Conservation (phyloP, 2,797 vertebrate species). For the Allobates femoralis region DNA sequence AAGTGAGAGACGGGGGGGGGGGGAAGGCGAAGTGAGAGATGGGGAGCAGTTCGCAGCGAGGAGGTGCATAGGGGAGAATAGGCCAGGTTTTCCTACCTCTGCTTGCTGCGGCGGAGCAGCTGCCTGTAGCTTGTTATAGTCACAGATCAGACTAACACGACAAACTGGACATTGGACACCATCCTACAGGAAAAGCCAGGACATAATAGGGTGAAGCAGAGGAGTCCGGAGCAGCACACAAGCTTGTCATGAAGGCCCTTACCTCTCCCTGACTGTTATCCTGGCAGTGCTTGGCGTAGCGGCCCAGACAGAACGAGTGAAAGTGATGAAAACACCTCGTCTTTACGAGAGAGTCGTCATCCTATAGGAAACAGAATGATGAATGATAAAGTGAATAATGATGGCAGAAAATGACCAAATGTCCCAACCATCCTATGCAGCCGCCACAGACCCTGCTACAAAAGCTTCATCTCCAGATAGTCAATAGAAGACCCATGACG, state of each 20-base stretch:
- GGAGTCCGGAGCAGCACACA: too few species aligned
- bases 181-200: conserved; percentile 72
- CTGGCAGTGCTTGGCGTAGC: conserved; percentile 85
- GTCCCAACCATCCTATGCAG: not conserved
- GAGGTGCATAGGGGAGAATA: not conserved
- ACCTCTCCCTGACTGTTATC: conserved; percentile 50
- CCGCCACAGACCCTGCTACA: too few species aligned
- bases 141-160: conserved; percentile 84
- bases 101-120: conserved; percentile 83
- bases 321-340: conserved; percentile 95
- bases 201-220: too few species aligned
- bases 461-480: too few species aligned
- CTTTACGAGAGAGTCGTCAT: conserved; percentile 90
- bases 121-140: conserved; percentile 82
- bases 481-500: too few species aligned
- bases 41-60: too few species aligned
- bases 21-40: too few species aligned
- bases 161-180: conserved; percentile 91
- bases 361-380: conserved; percentile 66
- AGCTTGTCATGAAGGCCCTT: not conserved
- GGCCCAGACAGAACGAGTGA: conserved; percentile 92
- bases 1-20: too few species aligned
- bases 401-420: not conserved
- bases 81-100: conserved; percentile 76
- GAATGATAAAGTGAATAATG: not conserved